Base-by-base conservation (phyloP, 2,797 vertebrate genomes). In the Clamator glandarius region DNA sequence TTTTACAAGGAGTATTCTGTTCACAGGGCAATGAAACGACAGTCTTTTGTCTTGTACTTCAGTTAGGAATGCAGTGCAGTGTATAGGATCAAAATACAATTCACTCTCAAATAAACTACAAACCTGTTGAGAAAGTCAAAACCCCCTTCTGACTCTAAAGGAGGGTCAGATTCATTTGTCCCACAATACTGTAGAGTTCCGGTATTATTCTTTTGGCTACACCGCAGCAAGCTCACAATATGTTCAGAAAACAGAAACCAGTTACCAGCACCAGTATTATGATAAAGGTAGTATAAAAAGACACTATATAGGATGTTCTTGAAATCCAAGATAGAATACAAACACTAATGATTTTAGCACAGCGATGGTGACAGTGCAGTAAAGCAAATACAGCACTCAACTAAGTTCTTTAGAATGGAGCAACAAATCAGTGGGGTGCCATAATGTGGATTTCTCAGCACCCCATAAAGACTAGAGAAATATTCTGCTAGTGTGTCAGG, bases 341-440 rank as follows among this genome's bases (percentile, higher is more conserved):
- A 88, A 81, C 46, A 36, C 24, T 91, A 91, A 91, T 21, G 68
- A 68, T 51, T 93, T 88, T 75, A 86, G 63, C 85, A 88, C 69
- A 93, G 62, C 51, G 28, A 13, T 26, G 25, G 33, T 83, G 72
- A 54, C 76, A 64, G 61, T 9, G 20, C 50, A 61, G 25, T 5
- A 46, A 72, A 82, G 48, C n/a, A 88, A 86, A 92, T 62, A 72
- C 7, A 92, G 66, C 74, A 63, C 39, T 35, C 31, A 70, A 48
- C 55, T 55, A 64, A 83, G 80, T 12, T 92, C 41, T 54, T 62
- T 31, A 73, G 75, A 80, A 41, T 9, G 9, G 23, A 77, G 50
- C 50, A 87, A 72, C 39, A 87, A 82, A 87, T 63, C 26, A 91
- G 55, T 63, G 69, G 9, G 9, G 58, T 62, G 62, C 48, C 24